Percentiles rank a stretch among this genome's conserved stretches.
Conservation (phyloP, 1,140 invertebrate species). For the Drosophila kurseongensis region DNA sequence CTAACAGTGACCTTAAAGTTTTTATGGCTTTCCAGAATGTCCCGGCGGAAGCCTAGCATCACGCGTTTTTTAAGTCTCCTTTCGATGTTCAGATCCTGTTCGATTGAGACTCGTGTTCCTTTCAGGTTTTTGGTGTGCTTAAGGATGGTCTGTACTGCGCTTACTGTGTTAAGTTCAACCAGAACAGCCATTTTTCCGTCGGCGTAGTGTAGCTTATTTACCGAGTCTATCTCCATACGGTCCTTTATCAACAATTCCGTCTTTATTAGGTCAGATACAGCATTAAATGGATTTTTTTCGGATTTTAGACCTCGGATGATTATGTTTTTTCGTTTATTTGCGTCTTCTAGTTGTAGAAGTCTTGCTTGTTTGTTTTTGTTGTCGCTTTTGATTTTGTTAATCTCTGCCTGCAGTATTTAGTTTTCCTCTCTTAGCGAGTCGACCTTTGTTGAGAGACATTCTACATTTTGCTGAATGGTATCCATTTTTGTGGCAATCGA, state of each 20-base stretch:
- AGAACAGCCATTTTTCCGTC: neutral
- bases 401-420: too few species aligned
- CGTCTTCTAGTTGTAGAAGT: too few species aligned
- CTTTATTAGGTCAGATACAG: too few species aligned
- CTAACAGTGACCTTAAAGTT: too few species aligned
- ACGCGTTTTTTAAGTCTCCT: neutral
- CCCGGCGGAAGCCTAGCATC: neutral
- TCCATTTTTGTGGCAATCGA: neutral
- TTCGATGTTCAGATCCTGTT: slow-evolving; percentile 1
- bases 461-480: neutral
- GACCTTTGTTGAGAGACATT: too few species aligned
- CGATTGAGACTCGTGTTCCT: neutral
- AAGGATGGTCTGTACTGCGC: neutral
- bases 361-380: too few species aligned
- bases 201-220: too few species aligned
- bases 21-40: neutral
- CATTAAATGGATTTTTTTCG: neutral
- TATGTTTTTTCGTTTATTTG: neutral
- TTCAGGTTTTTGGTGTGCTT: neutral
- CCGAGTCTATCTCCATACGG: too few species aligned
- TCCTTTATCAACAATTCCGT: too few species aligned
- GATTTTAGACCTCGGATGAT: neutral
- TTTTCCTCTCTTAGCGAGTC: too few species aligned
- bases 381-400: too few species aligned
- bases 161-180: neutral